Evolutionary conservation across 1,140 invertebrate species (phyloP).

Genomic region (Brachionus paranguensis): DNA sequence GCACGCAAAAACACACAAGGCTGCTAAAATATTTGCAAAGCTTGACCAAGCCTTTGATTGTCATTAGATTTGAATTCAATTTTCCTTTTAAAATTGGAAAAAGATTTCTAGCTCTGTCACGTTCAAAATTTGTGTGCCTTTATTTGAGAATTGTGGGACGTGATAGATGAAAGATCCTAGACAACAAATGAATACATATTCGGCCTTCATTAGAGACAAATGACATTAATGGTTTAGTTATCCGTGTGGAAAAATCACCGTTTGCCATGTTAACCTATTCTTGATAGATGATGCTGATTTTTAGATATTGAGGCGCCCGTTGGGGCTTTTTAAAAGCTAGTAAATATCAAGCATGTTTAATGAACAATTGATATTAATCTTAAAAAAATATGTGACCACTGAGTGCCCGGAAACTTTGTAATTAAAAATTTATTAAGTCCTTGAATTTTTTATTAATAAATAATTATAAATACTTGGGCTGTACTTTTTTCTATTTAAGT

Average conservation of each 20-base stretch:
- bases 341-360: background rate
- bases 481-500: background rate
- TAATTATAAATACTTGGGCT: background rate
- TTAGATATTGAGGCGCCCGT: background rate
- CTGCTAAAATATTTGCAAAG: background rate
- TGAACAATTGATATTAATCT: background rate
- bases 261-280: background rate
- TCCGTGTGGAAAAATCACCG: background rate
- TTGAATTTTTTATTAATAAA: background rate
- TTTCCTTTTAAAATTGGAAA: background rate
- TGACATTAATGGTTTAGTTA: background rate
- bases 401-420: background rate
- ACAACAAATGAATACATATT: background rate
- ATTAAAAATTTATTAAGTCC: background rate
- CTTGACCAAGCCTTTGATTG: conserved; percentile 2
- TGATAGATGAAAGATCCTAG: background rate
- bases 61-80: background rate
- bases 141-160: background rate
- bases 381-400: background rate
- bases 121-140: background rate
- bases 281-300: background rate
- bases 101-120: background rate
- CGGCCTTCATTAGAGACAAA: background rate
- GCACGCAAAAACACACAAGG: background rate
- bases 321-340: background rate